Base-by-base conservation (phyloP, 1,140 invertebrate genomes). In the Lasioglossum albipes region DNA sequence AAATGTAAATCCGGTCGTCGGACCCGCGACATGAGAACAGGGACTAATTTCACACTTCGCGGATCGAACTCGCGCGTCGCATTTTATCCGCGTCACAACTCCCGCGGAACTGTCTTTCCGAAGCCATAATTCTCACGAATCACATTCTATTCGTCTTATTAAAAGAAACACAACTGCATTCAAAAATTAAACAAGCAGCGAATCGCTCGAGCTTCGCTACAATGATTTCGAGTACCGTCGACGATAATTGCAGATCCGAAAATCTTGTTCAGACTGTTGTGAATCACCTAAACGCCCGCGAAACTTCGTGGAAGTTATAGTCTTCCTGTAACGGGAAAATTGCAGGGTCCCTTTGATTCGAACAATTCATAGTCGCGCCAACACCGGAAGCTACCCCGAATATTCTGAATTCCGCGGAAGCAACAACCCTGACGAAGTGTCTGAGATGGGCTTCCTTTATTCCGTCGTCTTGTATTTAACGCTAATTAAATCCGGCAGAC, bases 41-140 rank as follows among this genome's bases (percentile, higher is more conserved):
- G 45, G 72, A 68, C 57, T 67, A 84, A 81, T 85, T 84, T 84
- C 59, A 79, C 71, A 81, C 79, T 69, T 84, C 72, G 64, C 79
- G 52, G 70, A 79, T 79, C 76, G 70, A 73, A 79, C 65, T 73
- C 70, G n/a, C 49, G 41, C 72, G 42, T 49, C 66, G 66, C 61
- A 69, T 54, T 84, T 84, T 84, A 70, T 68, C 65, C 82, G 45
- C 41, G 36, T 75, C 72, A 71, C 1, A 42, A 49, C 42, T 31
- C 41, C 41, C 13, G 22, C 7, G 16, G 5, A 4, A 2, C 27
- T 2, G 13, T 49, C 52, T 9, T 13, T 10, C 6, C n/a, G 41
- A 61, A 70, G 61, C 18, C 57, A 18, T 52, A 62, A 71, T 16
- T 77, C 75, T 36, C 41, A 6, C 6, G 10, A 10, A n/a, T 16